A percentile compares a stretch with the other conserved stretches of the same genome.
Evolutionary conservation across 2,113 vertebrate species (phyloP).

Genomic region (Plecotus auritus): DNA sequence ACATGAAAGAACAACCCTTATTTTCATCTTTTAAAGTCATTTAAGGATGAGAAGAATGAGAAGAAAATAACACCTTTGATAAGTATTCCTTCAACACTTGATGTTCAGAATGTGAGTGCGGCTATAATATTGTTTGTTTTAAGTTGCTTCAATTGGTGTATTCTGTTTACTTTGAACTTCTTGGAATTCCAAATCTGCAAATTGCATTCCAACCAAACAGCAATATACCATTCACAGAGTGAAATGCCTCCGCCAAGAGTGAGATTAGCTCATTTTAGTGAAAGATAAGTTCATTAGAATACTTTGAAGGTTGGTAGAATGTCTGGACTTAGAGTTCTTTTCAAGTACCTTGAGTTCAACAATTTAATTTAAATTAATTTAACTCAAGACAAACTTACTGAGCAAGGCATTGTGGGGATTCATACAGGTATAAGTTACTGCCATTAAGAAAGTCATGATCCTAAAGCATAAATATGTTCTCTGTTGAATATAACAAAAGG

Average conservation of each 20-base stretch:
- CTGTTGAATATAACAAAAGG: not conserved
- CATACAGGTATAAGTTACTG: not conserved
- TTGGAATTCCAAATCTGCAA: slow-evolving; percentile 60
- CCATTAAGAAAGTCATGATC: not conserved
- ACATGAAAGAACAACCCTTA: slow-evolving; percentile 17
- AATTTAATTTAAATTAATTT: slow-evolving; percentile 17
- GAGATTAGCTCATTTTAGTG: slow-evolving; percentile 49
- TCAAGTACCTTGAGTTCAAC: not conserved
- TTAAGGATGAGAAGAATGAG: not conserved
- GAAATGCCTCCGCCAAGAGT: not conserved
- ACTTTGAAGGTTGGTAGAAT: slow-evolving; percentile 30
- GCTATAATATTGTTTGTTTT: slow-evolving; percentile 61
- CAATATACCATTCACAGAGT: not conserved
- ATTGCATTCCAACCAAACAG: slow-evolving; percentile 41
- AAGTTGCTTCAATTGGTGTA: slow-evolving; percentile 51
- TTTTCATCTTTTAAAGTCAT: slow-evolving; percentile 39
- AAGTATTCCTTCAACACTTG: slow-evolving; percentile 37
- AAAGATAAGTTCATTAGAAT: slow-evolving; percentile 39
- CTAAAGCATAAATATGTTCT: not conserved
- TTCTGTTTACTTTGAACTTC: slow-evolving; percentile 62
- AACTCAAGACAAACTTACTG: not conserved
- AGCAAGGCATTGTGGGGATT: not conserved
- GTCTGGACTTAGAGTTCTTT: not conserved
- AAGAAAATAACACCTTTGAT: slow-evolving; percentile 45
- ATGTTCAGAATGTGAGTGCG: slow-evolving; percentile 35